phyloP scores from a whole-genome alignment of 2,888 invertebrate species.

The Nowickia ferox region DNA sequence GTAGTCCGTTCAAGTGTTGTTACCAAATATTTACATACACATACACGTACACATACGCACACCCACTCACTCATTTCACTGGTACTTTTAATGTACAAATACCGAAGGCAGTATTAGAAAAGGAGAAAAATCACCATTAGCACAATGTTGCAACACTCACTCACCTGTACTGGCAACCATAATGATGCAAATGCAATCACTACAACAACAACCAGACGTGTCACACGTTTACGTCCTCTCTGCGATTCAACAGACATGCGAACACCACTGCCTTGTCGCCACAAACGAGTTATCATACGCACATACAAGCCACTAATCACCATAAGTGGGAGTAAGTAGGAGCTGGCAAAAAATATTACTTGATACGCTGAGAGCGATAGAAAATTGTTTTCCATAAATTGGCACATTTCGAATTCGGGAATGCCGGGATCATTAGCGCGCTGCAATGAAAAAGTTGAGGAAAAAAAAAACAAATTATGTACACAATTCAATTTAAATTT shows the following conservation, averaged over 20 bases:
- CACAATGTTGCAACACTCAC: conserved; percentile 50
- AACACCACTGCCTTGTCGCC: conserved; percentile 91
- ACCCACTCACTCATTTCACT: background rate
- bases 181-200: conserved; percentile 96
- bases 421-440: conserved; percentile 62
- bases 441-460: conserved; percentile 35
- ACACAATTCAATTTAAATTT: background rate
- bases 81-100: background rate
- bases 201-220: conserved; percentile 94
- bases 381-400: conserved; percentile 86
- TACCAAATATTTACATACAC: conserved; percentile 46
- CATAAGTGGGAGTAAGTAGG: conserved; percentile 93
- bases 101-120: background rate
- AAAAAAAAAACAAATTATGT: background rate
- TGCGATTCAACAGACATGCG: conserved; percentile 89
- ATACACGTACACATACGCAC: background rate
- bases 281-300: conserved; percentile 93
- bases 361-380: conserved; percentile 84
- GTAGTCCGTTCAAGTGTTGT: conserved; percentile 19
- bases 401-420: conserved; percentile 78
- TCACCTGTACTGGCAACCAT: conserved; percentile 96
- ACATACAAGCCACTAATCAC: conserved; percentile 94
- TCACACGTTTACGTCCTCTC: conserved; percentile 93
- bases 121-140: conserved; percentile 18
- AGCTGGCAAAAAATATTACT: conserved; percentile 92